Conservation (phyloP, 1,140 invertebrate genomes). For the Physella acuta region DNA sequence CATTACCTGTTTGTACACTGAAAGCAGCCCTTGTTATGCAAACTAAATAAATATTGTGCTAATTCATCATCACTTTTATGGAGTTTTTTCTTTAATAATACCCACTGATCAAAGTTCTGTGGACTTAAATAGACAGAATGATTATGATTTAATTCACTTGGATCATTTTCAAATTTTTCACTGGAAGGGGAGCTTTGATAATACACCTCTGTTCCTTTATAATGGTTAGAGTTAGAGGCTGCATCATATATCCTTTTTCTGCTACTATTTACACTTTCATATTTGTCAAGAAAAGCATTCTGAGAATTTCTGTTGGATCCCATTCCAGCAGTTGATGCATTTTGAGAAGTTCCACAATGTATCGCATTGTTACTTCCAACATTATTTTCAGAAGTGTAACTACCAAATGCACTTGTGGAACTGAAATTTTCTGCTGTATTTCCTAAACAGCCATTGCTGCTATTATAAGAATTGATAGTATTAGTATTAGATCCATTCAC, state of each 20-base stretch:
- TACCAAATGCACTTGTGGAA: background rate
- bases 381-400: background rate
- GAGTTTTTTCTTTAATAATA: constrained; percentile 5
- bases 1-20: constrained; percentile 9
- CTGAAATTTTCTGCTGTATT: background rate
- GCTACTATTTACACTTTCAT: too few relatives aligned
- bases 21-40: constrained; percentile 8
- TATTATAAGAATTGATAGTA: too few relatives aligned
- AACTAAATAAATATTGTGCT: constrained; percentile 8
- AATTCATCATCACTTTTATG: constrained; percentile 8
- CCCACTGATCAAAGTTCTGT: constrained; percentile 12
- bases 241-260: background rate
- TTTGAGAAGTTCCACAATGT: background rate
- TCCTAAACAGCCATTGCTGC: too few relatives aligned
- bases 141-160: too few relatives aligned
- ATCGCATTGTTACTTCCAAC: background rate
- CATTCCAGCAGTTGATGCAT: background rate
- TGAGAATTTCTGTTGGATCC: constrained; percentile 7
- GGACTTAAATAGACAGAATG: background rate
- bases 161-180: too few relatives aligned
- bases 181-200: too few relatives aligned
- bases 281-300: background rate
- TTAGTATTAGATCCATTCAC: background rate
- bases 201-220: background rate
- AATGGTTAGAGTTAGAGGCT: background rate